Evolutionary conservation across 2,797 vertebrate species (phyloP).

Genomic region (Rhinatrema bivittatum): DNA sequence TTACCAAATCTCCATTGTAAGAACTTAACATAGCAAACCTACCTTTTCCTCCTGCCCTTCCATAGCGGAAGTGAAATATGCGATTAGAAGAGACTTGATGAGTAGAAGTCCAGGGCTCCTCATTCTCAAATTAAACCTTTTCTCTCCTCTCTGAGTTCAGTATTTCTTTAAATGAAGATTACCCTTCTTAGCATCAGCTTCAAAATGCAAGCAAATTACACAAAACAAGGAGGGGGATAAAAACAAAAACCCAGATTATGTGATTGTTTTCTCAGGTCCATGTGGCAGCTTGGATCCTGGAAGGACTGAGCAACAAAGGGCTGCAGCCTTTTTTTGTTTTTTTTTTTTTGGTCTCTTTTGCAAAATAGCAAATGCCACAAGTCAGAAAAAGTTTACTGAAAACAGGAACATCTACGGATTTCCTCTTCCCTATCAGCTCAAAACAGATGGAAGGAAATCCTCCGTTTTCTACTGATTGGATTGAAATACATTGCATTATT

Average conservation of each 20-base stretch:
- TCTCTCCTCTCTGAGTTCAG: too few species aligned
- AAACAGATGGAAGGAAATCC: constrained; percentile 74
- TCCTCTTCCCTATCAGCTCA: constrained; percentile 63
- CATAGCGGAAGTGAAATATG: constrained; percentile 15
- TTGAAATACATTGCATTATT: constrained; percentile 32
- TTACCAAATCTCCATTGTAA: too few species aligned
- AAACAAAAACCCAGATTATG: too few species aligned
- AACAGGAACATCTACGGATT: constrained; percentile 76
- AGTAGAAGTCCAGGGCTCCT: constrained; percentile 30
- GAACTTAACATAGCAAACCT: too few species aligned
- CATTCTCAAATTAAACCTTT: constrained; percentile 36
- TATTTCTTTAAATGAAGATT: constrained; percentile 28
- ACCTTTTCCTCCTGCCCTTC: too few species aligned
- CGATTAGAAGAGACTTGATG: constrained; percentile 30
- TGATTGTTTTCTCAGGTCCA: too few species aligned
- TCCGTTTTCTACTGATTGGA: constrained; percentile 46
- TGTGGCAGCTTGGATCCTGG: too few species aligned
- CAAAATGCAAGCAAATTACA: too few species aligned
- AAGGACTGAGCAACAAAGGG: constrained; percentile 6
- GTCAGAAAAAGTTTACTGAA: constrained; percentile 45
- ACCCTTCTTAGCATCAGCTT: constrained; percentile 36
- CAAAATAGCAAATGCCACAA: constrained; percentile 31
- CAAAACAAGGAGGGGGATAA: too few species aligned
- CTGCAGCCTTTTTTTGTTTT: too few species aligned
- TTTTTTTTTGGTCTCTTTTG: constrained; percentile 30